These are phyloP conservation scores for Aurelia aurita DNA, from an alignment of 30 jellyfish, hydroid and myxozoan species.

Conservation along the genomic window DNA sequence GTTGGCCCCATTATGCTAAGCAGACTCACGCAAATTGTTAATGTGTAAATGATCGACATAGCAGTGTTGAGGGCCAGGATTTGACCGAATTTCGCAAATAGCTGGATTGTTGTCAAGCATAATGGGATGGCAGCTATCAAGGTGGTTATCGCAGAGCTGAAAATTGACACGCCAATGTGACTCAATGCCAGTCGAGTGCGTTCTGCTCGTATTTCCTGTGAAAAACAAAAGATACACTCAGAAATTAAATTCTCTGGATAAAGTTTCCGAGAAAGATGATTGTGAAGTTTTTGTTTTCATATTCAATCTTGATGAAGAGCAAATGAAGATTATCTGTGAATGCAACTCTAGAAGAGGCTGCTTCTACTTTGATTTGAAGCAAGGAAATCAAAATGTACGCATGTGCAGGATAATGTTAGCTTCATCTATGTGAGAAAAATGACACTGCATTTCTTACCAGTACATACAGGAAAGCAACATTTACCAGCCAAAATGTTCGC, in stretches of 20 bases:
- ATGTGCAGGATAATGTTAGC: too few relatives aligned
- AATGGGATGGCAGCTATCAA: slow-evolving; percentile 75
- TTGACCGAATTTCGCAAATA: slow-evolving; percentile 73
- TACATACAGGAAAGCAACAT: too few relatives aligned
- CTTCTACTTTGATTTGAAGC: too few relatives aligned
- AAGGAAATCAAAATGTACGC: too few relatives aligned
- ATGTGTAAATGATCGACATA: slow-evolving; percentile 64
- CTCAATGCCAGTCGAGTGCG: slow-evolving; percentile 57
- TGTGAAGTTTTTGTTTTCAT: neutral
- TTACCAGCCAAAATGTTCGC: too few relatives aligned
- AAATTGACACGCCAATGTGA: slow-evolving; percentile 77
- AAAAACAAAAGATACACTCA: neutral
- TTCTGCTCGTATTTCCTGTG: slow-evolving; percentile 62
- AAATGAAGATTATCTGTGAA: too few relatives aligned
- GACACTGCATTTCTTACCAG: too few relatives aligned
- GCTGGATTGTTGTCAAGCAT: slow-evolving; percentile 62
- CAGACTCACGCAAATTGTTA: slow-evolving; percentile 75
- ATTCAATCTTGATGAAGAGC: too few relatives aligned
- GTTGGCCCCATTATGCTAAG: slow-evolving; percentile 74
- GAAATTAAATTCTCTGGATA: neutral
- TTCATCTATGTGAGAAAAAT: too few relatives aligned
- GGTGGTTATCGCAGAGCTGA: slow-evolving; percentile 75
- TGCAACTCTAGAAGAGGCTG: too few relatives aligned
- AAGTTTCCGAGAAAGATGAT: neutral
- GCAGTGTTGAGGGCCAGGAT: slow-evolving; percentile 73